Evolutionary conservation across 2,113 vertebrate genomes (phyloP).

Genomic region (Hyperopisus bebe): DNA sequence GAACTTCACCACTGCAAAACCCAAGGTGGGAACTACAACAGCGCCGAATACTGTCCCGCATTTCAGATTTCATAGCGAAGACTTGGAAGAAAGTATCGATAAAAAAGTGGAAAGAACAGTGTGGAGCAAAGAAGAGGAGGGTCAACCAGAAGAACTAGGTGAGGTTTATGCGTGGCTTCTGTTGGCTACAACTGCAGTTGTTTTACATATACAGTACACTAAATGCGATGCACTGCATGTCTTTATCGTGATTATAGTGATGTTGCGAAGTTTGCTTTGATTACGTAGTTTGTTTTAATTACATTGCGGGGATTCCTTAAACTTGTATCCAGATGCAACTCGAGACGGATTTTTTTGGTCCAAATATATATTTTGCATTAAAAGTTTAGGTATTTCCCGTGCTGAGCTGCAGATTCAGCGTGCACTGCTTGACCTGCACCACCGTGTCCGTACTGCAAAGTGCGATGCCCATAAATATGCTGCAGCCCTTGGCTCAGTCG

Average conservation of each 20-base stretch:
- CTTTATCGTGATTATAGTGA: background rate
- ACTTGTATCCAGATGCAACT: background rate
- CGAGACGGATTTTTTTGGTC: background rate
- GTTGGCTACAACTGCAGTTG: background rate
- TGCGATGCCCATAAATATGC: background rate
- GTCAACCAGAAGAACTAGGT: conserved; percentile 5
- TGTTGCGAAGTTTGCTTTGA: background rate
- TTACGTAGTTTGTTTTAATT: background rate
- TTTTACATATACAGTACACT: background rate
- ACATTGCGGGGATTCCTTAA: background rate
- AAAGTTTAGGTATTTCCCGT: background rate
- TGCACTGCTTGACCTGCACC: background rate
- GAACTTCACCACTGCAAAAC: background rate
- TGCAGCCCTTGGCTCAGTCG: background rate
- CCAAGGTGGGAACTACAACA: background rate
- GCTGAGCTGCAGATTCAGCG: background rate
- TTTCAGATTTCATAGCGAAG: background rate
- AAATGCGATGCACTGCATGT: background rate
- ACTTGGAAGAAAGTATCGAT: conserved; percentile 19
- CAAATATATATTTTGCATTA: background rate
- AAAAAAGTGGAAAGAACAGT: conserved; percentile 12
- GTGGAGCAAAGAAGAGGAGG: conserved; percentile 10
- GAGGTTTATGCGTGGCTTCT: background rate
- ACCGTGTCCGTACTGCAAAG: background rate
- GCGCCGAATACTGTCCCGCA: background rate